phyloP scores from a whole-genome alignment of 2,113 vertebrate genomes.

The Cynopterus brachyotis region DNA sequence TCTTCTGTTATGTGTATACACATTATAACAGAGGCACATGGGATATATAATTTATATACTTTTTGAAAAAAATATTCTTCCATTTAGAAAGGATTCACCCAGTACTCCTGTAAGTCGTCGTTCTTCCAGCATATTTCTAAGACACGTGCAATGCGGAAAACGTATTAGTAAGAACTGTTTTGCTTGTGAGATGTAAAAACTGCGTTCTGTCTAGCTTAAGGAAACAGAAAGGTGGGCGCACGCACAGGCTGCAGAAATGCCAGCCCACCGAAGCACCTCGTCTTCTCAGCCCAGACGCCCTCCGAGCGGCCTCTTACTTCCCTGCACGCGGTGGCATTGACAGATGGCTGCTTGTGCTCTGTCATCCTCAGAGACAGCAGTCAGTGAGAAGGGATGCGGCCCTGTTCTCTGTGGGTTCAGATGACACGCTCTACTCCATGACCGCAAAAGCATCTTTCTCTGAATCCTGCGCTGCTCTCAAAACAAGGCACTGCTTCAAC shows the following conservation, averaged over 20 bases:
- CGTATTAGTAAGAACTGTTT: not conserved
- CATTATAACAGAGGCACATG: not conserved
- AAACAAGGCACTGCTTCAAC: not conserved
- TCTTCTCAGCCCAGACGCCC: rapidly evolving
- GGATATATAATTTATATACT: no score
- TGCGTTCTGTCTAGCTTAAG: not conserved
- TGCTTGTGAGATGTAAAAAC: not conserved
- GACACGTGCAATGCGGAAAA: not conserved
- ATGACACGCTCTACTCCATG: rapidly evolving
- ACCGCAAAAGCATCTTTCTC: not conserved
- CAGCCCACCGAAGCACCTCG: rapidly evolving
- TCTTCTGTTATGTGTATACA: not conserved
- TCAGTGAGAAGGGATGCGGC: rapidly evolving
- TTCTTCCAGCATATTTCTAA: not conserved
- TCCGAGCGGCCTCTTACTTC: no score
- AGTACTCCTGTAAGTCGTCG: not conserved
- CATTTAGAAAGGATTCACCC: not conserved
- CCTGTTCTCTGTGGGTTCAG: not conserved
- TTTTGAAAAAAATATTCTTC: not conserved
- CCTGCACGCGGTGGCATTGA: rapidly evolving
- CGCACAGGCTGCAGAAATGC: rapidly evolving
- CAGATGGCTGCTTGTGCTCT: no score
- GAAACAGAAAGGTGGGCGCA: not conserved
- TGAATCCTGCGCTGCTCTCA: rapidly evolving
- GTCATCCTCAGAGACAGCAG: rapidly evolving